Evolutionary conservation across 2,888 invertebrate genomes (phyloP), one percentile per base, ranked within the genome.

Genomic region (Hartigia nigra): DNA sequence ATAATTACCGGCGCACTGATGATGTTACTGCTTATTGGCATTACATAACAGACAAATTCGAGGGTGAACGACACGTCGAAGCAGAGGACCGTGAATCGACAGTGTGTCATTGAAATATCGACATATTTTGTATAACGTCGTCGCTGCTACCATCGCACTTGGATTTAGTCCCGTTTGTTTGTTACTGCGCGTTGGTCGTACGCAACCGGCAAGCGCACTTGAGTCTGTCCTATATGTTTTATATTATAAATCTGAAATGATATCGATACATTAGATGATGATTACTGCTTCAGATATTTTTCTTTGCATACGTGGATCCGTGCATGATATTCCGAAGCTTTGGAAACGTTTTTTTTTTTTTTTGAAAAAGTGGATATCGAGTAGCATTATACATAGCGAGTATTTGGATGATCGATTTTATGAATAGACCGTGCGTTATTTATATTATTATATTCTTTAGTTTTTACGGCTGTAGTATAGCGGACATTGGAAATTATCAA

Each of bases 1-100:
- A 23, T 69, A 14, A 69, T 83, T 82, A 88, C 88, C 86, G 84
- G 84, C 78, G 83, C 81, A 84, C 82, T 85, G 82, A 87, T 85
- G 82, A 87, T 88, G 81, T 80, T 86, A 82, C 83, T 88, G 84
- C 88, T 89, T 86, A 90, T 87, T 89, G 91, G 90, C 91, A 91
- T 91, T 82, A 90, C 90, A 91, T 91, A 88, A 89, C 86, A 83
- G 80, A 85, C 81, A 35, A 72, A 74, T 36, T 55, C 76, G 37
- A 76, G 77, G 69, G 79, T 80, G 78, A 81, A 69, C 76, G 75
- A 81, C 55, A 78, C 55, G 69, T 78, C 74, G 55, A 79, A 82
- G 76, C 80, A 74, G 70, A 77, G 70, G 36, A 74, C 55, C 69
- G 77, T 75, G 55, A 76, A 39, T 75, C 77, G 69, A 74, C 32